Evolutionary conservation across 2,797 vertebrate species (phyloP), one percentile per base, ranked within the genome.

Genomic region (Leptoclinus maculatus): DNA sequence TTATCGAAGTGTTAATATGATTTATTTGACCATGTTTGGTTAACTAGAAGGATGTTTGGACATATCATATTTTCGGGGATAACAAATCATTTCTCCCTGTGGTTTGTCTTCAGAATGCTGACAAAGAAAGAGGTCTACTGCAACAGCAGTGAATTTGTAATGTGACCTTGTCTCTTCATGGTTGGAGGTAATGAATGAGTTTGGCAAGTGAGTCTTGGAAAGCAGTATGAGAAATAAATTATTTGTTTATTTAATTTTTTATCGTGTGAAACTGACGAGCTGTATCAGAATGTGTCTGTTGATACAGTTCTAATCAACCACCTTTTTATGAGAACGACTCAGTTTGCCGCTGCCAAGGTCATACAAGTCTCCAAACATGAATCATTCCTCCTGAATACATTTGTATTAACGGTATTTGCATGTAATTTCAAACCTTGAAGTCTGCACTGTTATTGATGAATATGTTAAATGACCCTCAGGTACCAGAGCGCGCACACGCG

Each of bases 381-480:
- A 74, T 82, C 66, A 82, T 84, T 75, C 56, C 62, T 70, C 69
- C 36, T 25, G 49, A n/a, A 76, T 80, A 73, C 41, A 60, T 75
- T 82, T 64, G 60, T 86, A 85, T 85, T 81, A 82, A 80, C 74
- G 76, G 34, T 83, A 84, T 88, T 85, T 88, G 39, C 85, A 89
- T 70, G 82, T 84, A 75, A 89, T 90, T 84, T 85, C 63, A 83
- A 88, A 76, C 41, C 57, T 60, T 57, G 51, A 88, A 86, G 86
- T 83, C 66, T 65, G 54, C 63, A 16, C 64, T 3, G 56, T 91
- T 91, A 92, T 91, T 89, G 89, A 91, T 92, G 87, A 85, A 66
- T 67, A 6, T 69, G 80, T 86, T 74, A 77, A 88, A 85, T 82
- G 86, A 90, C 88, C 88, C 78, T 72, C 82, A 83, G 76, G 81